These are phyloP conservation scores for Melieria crassipennis DNA, from an alignment of 2,888 invertebrate species.

Conservation along the genomic window DNA sequence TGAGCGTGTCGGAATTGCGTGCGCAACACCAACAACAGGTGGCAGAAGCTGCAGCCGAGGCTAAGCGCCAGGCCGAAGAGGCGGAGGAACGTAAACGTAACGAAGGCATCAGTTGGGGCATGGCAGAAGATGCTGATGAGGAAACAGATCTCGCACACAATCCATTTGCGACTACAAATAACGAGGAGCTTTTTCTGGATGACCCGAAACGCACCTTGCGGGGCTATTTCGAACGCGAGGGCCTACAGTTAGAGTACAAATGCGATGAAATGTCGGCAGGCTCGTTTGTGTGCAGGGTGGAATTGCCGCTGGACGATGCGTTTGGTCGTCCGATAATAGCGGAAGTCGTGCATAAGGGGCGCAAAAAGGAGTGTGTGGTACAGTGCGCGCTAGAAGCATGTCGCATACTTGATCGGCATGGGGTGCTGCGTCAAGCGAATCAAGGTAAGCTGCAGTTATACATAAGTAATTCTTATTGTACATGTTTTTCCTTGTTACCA, in stretches of 20 bases:
- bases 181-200: conserved; percentile 89
- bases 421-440: conserved; percentile 84
- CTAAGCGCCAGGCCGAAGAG: conserved; percentile 64
- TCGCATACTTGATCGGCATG: conserved; percentile 86
- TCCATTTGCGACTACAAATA: conserved; percentile 81
- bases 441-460: conserved; percentile 72
- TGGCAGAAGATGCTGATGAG: conserved; percentile 90
- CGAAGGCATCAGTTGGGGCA: conserved; percentile 92
- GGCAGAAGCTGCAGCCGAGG: conserved; percentile 77
- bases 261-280: conserved; percentile 87
- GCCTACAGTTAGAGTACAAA: conserved; percentile 85
- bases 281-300: conserved; percentile 86
- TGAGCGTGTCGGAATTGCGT: conserved; percentile 81
- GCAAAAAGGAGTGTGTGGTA: conserved; percentile 92
- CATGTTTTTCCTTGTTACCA: conserved; percentile 10
- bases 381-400: conserved; percentile 97
- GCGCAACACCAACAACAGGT: conserved; percentile 69
- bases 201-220: conserved; percentile 96
- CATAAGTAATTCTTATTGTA: background rate
- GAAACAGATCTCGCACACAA: conserved; percentile 84
- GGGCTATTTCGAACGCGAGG: conserved; percentile 94
- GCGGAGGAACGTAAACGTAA: conserved; percentile 63
- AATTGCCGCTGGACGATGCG: conserved; percentile 82
- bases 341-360: conserved; percentile 87
- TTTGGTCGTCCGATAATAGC: conserved; percentile 81